Evolutionary conservation across 2,113 vertebrate genomes (phyloP).

Genomic region (Calidris pygmaea): DNA sequence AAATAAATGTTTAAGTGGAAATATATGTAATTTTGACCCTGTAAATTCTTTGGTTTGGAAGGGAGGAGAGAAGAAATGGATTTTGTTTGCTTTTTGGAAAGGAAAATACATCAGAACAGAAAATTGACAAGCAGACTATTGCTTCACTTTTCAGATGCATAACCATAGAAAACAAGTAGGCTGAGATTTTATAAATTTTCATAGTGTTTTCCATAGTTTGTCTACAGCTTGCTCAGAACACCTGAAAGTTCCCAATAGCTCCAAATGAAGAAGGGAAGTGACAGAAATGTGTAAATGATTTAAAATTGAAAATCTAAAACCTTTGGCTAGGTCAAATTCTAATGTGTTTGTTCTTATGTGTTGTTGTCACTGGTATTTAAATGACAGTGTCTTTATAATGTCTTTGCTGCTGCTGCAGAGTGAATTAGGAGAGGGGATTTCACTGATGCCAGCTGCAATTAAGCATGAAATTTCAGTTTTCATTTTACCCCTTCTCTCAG

Average conservation of each 20-base stretch:
- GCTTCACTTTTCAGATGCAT: not conserved
- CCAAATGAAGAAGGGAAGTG: not conserved
- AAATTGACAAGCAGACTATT: not conserved
- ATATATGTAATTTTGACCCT: not conserved
- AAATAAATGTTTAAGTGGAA: not conserved
- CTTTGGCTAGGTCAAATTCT: not conserved
- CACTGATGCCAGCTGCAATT: not conserved
- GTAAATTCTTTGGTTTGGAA: not conserved
- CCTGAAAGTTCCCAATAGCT: not conserved
- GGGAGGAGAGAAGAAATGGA: not conserved
- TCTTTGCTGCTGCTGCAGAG: not conserved
- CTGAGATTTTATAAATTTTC: not conserved
- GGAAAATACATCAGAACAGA: not conserved
- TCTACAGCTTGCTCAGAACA: not conserved
- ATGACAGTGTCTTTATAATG: not conserved
- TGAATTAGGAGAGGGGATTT: not conserved
- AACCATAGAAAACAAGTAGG: not conserved
- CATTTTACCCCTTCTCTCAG: not conserved
- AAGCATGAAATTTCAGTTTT: not conserved
- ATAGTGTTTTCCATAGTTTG: not conserved
- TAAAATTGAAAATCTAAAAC: not conserved
- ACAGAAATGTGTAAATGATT: not conserved
- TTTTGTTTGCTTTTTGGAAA: not conserved
- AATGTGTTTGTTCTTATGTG: accelerated
- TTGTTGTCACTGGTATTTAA: not conserved